A percentile compares a stretch with the other conserved stretches of the same genome.
Conservation (phyloP, 2,797 vertebrate genomes). For the Chelidonichthys spinosus region DNA sequence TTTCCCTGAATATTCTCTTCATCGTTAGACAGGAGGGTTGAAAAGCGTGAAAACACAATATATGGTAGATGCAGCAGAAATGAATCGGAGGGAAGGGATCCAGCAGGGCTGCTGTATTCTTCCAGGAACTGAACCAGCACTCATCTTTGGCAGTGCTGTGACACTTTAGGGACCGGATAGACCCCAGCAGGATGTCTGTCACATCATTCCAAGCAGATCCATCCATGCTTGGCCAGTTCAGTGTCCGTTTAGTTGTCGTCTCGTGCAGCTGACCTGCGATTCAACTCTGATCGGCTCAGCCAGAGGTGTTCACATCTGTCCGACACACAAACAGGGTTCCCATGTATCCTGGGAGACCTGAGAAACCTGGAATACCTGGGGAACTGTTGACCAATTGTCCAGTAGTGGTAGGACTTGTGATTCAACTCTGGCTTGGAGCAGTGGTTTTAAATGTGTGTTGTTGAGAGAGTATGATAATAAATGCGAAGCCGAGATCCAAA, state of each 20-base stretch:
- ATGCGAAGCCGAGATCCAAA: too few relatives aligned
- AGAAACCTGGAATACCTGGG: too few relatives aligned
- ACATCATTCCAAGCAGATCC: slow-evolving; percentile 50
- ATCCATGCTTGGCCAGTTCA: slow-evolving; percentile 18
- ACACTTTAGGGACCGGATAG: slow-evolving; percentile 57
- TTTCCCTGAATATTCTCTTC: slow-evolving; percentile 9
- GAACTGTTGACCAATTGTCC: too few relatives aligned
- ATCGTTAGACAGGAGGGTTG: background rate
- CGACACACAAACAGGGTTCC: too few relatives aligned
- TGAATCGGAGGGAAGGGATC: slow-evolving; percentile 26
- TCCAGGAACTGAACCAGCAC: slow-evolving; percentile 51
- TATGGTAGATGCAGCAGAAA: slow-evolving; percentile 16
- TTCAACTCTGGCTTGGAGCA: too few relatives aligned
- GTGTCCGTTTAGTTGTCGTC: slow-evolving; percentile 27
- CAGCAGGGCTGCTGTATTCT: slow-evolving; percentile 36
- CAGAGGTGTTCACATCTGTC: slow-evolving; percentile 45
- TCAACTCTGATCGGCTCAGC: slow-evolving; percentile 46
- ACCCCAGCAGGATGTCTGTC: slow-evolving; percentile 57
- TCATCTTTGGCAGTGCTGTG: slow-evolving; percentile 47
- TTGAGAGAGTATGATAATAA: too few relatives aligned
- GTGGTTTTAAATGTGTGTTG: too few relatives aligned
- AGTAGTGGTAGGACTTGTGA: too few relatives aligned
- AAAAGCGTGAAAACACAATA: slow-evolving; percentile 1
- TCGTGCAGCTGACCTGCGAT: slow-evolving; percentile 52
- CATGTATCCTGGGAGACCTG: too few relatives aligned